A percentile compares a stretch with the other conserved stretches of the same genome.
These are phyloP conservation scores for Pyrocephalus nanus DNA, from an alignment of 2,797 vertebrate species.

Conservation along the genomic window DNA sequence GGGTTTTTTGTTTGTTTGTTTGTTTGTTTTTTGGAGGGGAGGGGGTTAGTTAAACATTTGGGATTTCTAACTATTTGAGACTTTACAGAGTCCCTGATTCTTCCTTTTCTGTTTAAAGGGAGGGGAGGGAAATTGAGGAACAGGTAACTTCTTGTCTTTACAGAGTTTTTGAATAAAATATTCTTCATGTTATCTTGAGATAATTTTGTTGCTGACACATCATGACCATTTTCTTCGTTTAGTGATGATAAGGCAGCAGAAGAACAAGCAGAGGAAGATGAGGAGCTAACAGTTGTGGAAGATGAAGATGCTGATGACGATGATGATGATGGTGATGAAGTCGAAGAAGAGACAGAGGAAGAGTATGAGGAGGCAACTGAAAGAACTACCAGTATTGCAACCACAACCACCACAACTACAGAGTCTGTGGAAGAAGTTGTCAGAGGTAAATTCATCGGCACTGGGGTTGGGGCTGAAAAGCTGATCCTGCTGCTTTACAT, in stretches of 20 bases:
- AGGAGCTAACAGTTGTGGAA: slow-evolving; percentile 79
- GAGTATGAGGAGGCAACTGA: slow-evolving; percentile 87
- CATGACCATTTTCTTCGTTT: neutral
- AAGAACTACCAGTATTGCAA: slow-evolving; percentile 91
- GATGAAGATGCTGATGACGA: slow-evolving; percentile 84
- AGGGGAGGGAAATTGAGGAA: neutral
- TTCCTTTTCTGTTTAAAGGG: neutral
- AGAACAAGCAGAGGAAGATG: slow-evolving; percentile 79
- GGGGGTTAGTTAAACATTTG: neutral
- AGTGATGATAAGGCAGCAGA: slow-evolving; percentile 89
- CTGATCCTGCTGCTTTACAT: neutral
- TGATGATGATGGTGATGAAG: slow-evolving; percentile 82
- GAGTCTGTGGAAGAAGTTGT: slow-evolving; percentile 98
- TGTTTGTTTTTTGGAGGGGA: neutral
- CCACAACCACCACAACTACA: slow-evolving; percentile 93
- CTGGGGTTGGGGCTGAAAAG: neutral
- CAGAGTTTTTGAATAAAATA: neutral
- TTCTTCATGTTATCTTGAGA: neutral
- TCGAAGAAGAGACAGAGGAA: slow-evolving; percentile 82
- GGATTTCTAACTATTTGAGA: neutral
- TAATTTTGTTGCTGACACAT: neutral
- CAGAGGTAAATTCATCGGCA: slow-evolving; percentile 80
- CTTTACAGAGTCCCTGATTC: neutral
- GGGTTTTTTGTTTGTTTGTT: neutral
- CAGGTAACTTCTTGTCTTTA: neutral